These are phyloP conservation scores for Lagodon rhomboides DNA, from an alignment of 2,797 vertebrate genomes.

Conservation along the genomic window DNA sequence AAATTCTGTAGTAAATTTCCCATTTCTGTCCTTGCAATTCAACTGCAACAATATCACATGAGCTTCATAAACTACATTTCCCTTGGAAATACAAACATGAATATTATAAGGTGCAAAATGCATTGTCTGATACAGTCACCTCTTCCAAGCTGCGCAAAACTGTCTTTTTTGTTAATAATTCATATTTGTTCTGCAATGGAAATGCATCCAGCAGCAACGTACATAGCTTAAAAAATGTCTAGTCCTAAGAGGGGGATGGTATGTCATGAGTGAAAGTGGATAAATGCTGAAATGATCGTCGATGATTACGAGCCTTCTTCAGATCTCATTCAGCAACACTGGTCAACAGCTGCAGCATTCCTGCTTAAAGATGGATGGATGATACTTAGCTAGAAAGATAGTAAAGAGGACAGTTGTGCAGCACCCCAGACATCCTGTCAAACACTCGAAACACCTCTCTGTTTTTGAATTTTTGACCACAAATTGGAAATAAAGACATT, in stretches of 20 bases:
- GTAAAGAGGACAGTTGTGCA: slow-evolving; percentile 5
- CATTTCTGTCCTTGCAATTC: slow-evolving; percentile 91
- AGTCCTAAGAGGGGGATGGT: slow-evolving; percentile 41
- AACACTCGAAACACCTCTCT: not conserved
- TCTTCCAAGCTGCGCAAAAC: slow-evolving; percentile 67
- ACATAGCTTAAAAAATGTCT: slow-evolving; percentile 47
- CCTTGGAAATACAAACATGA: slow-evolving; percentile 91
- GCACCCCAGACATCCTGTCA: slow-evolving; percentile 18
- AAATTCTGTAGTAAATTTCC: slow-evolving; percentile 82
- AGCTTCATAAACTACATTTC: slow-evolving; percentile 89
- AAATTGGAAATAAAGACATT: not conserved
- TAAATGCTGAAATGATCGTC: slow-evolving; percentile 33
- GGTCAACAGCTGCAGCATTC: slow-evolving; percentile 62
- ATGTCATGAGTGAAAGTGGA: slow-evolving; percentile 33
- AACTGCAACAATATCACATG: slow-evolving; percentile 90
- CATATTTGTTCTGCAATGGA: slow-evolving; percentile 82
- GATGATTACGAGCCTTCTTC: slow-evolving; percentile 36
- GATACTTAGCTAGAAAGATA: slow-evolving; percentile 1
- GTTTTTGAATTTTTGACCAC: not conserved
- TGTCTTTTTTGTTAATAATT: slow-evolving; percentile 73
- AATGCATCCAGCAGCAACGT: slow-evolving; percentile 78
- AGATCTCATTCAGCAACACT: slow-evolving; percentile 70
- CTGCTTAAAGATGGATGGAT: slow-evolving; percentile 36
- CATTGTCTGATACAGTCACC: slow-evolving; percentile 80
- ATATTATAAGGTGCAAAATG: slow-evolving; percentile 88